phyloP scores from a whole-genome alignment of 2,113 vertebrate species.

The Oncorhynchus nerka region DNA sequence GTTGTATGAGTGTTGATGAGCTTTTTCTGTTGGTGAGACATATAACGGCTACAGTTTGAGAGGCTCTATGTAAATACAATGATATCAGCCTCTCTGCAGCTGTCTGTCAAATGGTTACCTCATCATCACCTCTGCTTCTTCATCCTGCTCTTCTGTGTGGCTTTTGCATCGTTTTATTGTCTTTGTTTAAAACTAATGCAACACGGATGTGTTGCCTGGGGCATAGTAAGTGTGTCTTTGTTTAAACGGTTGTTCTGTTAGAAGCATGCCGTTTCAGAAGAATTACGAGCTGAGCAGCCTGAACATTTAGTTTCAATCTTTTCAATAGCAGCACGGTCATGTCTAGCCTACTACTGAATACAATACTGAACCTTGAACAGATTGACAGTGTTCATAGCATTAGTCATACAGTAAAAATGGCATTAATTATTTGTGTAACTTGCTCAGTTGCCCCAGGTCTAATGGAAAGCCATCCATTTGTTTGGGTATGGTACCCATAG shows the following conservation, averaged over 20 bases:
- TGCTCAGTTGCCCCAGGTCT: too few species aligned
- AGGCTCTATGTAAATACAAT: constrained; percentile 30
- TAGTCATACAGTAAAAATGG: too few species aligned
- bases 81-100: constrained; percentile 45
- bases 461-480: too few species aligned
- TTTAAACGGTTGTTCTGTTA: constrained; percentile 60
- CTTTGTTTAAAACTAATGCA: constrained; percentile 13
- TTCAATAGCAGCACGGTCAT: constrained; percentile 14
- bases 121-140: constrained; percentile 51
- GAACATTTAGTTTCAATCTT: constrained; percentile 20
- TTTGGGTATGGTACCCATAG: too few species aligned
- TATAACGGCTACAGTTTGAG: too few species aligned
- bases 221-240: constrained; percentile 58
- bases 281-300: constrained; percentile 29
- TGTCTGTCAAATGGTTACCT: constrained; percentile 58
- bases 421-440: too few species aligned
- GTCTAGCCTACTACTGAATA: not conserved
- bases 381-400: not conserved
- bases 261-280: constrained; percentile 46
- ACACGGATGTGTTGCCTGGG: constrained; percentile 57
- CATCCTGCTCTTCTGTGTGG: constrained; percentile 31
- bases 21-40: too few species aligned
- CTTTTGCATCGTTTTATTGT: constrained; percentile 9
- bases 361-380: not conserved
- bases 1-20: not conserved